A percentile compares a stretch with the other conserved stretches of the same genome.
Evolutionary conservation across 2,113 vertebrate genomes (phyloP).

Genomic region (Stegostoma tigrinum): DNA sequence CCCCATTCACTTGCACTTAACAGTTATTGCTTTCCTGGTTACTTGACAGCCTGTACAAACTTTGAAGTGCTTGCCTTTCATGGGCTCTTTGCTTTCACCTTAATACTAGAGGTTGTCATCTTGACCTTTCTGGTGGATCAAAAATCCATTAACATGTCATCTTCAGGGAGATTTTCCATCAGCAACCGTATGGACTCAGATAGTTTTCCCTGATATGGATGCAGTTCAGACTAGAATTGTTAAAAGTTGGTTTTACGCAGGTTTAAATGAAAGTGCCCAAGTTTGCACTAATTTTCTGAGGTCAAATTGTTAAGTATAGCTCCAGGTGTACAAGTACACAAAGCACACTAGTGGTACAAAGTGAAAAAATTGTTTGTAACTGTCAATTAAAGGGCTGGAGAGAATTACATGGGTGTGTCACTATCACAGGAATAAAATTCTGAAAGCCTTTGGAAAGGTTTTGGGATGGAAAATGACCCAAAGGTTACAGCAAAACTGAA

Average conservation of each 20-base stretch:
- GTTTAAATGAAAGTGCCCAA: background rate
- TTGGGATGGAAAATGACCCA: background rate
- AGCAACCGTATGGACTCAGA: background rate
- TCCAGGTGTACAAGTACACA: background rate
- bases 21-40: background rate
- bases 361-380: background rate
- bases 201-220: background rate
- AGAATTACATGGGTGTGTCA: background rate
- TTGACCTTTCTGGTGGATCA: background rate
- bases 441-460: slow-evolving; percentile 12
- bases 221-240: background rate
- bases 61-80: background rate
- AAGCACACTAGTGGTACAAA: background rate
- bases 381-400: background rate
- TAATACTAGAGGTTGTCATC: background rate
- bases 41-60: background rate
- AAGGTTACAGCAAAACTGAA: background rate
- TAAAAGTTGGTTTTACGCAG: background rate
- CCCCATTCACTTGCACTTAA: background rate
- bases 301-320: background rate
- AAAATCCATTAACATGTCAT: background rate
- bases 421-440: background rate
- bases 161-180: background rate
- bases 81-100: slow-evolving; percentile 3
- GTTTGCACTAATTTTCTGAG: background rate